phyloP scores from a whole-genome alignment of 2,113 vertebrate species.

The Cebus imitator region DNA sequence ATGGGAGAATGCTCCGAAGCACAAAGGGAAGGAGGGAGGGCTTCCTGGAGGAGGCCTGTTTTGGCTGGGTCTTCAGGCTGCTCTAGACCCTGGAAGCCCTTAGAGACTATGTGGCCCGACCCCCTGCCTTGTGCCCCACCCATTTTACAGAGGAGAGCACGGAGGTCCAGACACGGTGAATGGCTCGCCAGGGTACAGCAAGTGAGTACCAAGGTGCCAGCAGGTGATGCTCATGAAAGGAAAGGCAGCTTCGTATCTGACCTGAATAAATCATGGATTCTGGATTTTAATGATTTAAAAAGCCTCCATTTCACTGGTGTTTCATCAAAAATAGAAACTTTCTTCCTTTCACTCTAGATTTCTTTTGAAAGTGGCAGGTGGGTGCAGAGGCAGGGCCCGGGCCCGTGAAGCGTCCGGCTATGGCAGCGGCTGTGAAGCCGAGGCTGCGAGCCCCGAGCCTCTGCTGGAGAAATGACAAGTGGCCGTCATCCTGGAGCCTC shows the following conservation, averaged over 20 bases:
- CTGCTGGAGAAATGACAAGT: background rate
- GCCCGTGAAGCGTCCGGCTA: background rate
- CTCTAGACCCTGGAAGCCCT: background rate
- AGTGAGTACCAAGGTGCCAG: rapidly evolving
- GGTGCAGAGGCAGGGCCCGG: background rate
- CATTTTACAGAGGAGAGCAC: background rate
- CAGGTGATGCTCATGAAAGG: background rate
- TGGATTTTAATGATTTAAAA: conserved; percentile 64
- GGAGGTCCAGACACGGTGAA: background rate
- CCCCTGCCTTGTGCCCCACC: background rate
- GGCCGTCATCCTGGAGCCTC: background rate
- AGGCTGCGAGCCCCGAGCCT: too few species aligned
- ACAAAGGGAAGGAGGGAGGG: background rate
- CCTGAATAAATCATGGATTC: conserved; percentile 69
- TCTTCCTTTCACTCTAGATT: conserved; percentile 22
- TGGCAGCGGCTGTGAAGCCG: rapidly evolving
- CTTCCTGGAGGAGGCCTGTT: background rate
- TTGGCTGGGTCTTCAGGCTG: background rate
- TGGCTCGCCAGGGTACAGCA: background rate
- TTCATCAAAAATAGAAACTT: conserved; percentile 65
- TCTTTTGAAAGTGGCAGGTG: background rate
- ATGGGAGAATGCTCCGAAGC: background rate
- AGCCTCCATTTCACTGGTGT: background rate
- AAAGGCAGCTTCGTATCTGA: conserved; percentile 34
- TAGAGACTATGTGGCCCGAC: too few species aligned